Percentiles rank a stretch among this genome's conserved stretches.
Conservation (phyloP, 2,797 vertebrate species). For the Meda fulgida region DNA sequence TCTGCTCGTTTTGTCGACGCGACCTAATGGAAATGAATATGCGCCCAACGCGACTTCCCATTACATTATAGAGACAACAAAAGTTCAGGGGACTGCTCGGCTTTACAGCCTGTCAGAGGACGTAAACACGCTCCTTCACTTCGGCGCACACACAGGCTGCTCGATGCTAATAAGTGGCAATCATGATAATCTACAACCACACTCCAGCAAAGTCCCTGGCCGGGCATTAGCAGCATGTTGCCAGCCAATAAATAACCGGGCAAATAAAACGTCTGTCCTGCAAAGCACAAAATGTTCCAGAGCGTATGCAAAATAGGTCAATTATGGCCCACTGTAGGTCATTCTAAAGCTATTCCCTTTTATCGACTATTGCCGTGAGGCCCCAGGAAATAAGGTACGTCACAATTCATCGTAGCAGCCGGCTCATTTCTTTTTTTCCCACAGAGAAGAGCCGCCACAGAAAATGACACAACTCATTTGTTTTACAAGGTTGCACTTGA, state of each 20-base stretch:
- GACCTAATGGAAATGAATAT: slow-evolving; percentile 56
- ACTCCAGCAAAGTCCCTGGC: slow-evolving; percentile 82
- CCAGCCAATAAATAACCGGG: slow-evolving; percentile 78
- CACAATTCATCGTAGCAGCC: slow-evolving; percentile 76
- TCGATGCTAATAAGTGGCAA: slow-evolving; percentile 77
- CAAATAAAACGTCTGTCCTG: slow-evolving; percentile 83
- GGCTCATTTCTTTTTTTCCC: slow-evolving; percentile 66
- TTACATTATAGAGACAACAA: slow-evolving; percentile 33
- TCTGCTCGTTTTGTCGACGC: slow-evolving; percentile 50
- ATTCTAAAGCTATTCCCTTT: slow-evolving; percentile 77
- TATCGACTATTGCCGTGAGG: slow-evolving; percentile 78
- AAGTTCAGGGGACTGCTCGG: slow-evolving; percentile 27
- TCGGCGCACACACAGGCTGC: slow-evolving; percentile 46
- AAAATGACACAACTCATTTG: slow-evolving; percentile 81
- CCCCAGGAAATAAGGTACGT: slow-evolving; percentile 79
- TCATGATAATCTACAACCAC: slow-evolving; percentile 84
- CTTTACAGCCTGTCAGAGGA: slow-evolving; percentile 39
- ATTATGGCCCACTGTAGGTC: slow-evolving; percentile 80
- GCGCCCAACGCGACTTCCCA: slow-evolving; percentile 30
- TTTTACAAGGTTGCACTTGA: slow-evolving; percentile 78
- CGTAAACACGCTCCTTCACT: slow-evolving; percentile 31
- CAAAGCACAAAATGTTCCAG: slow-evolving; percentile 77
- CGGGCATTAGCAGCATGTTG: slow-evolving; percentile 79
- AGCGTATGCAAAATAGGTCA: slow-evolving; percentile 84
- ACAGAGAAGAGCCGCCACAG: slow-evolving; percentile 71